Evolutionary conservation across 2,797 vertebrate genomes (phyloP).

Genomic region (Sciurus vulgaris): DNA sequence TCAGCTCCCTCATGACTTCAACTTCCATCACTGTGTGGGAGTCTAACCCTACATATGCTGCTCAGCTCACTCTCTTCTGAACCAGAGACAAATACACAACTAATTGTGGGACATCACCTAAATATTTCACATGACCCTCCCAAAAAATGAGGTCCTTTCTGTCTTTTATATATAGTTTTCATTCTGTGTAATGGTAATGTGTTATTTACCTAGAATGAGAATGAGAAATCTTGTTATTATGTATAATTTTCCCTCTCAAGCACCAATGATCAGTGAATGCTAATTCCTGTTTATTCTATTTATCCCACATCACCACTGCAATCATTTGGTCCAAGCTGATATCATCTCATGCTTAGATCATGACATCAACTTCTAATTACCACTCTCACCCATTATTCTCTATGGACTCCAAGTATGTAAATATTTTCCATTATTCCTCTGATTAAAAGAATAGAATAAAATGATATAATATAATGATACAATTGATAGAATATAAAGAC

Average conservation of each 20-base stretch:
- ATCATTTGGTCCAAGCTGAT: background rate
- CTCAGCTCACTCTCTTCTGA: background rate
- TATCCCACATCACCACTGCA: background rate
- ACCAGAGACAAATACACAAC: background rate
- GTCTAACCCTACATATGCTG: background rate
- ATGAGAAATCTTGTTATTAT: background rate
- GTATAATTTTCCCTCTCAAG: background rate
- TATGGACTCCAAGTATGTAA: background rate
- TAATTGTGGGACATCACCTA: background rate
- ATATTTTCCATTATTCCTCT: background rate
- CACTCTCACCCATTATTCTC: background rate
- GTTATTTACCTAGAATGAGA: background rate
- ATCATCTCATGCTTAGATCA: background rate
- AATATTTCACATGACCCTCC: background rate
- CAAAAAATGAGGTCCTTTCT: background rate
- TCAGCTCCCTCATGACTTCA: background rate
- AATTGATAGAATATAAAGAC: no score
- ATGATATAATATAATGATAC: no score
- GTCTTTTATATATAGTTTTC: background rate
- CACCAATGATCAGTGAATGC: background rate
- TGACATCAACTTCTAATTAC: background rate
- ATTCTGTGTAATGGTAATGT: background rate
- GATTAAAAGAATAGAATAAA: background rate
- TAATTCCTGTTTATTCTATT: background rate
- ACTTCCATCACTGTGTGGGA: background rate